Evolutionary conservation across 2,888 invertebrate species (phyloP), one percentile per base, ranked within the genome.

Genomic region (Napeogenes sylphis): DNA sequence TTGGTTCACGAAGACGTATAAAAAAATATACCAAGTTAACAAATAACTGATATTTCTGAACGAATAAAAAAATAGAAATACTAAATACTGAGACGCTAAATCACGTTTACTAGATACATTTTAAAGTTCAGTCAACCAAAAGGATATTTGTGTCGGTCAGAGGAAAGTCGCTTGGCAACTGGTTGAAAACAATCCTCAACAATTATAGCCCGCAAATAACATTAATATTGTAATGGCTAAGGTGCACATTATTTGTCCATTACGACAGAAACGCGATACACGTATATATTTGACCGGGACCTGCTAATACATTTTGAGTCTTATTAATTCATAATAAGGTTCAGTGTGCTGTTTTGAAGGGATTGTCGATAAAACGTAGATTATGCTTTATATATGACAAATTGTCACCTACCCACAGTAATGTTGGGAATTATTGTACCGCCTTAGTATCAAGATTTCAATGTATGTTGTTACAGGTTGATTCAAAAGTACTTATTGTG

Each of bases 231-330:
- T 88, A 87, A 87, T 87, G 81, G 79, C 72, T 72, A 75, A 75
- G 78, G 79, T 75, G 80, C 83, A 78, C 81, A 87, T 87, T 88
- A 88, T 88, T 85, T 87, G 83, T 82, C 85, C 83, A 88, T 88
- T 88, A 88, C 73, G 73, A 70, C 75, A 70, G 71, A 70, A 64
- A 58, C 66, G 58, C 62, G 56, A 58, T 59, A 62, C 47, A 60
- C 46, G 46, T 61, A 58, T 54, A 51, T 55, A 56, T 55, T 59
- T 54, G 58, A 38, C 53, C 30, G 21, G 6, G 21, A 14, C 35
- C 33, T 54, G 5, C 2, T 32, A 21, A 21, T n/a, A 3, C 21
- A 64, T 47, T 58, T 45, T 55, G n/a, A 13, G 12, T 58, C 42
- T 58, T 64, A 60, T 53, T 0, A 21, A 1, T 21, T 21, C 21